Base-by-base conservation (phyloP, 2,113 vertebrate species). In the Entelurus aequoreus region DNA sequence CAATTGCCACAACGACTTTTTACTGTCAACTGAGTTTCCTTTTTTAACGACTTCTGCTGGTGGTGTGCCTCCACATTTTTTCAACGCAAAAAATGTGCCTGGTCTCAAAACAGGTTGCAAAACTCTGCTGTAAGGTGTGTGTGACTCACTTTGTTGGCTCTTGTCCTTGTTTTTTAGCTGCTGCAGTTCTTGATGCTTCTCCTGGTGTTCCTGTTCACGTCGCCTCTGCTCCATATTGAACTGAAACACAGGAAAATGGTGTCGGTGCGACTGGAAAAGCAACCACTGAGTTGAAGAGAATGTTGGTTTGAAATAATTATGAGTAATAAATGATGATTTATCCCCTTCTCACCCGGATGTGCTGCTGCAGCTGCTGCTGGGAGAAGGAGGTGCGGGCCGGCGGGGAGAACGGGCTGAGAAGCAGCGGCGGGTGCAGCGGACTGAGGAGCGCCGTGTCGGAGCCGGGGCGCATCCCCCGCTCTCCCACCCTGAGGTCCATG, bases 401-500 rank as follows among this genome's bases (percentile, higher is more conserved):
- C 6, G 84, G 42, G 83, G 83, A 77, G 78, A 87, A 92, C 0
- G 87, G 77, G 12, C 80, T 80, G 28, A 96, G 88, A 82, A 94
- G 92, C 62, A 98, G 81, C 63, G 92, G 92, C 16, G 90, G 93
- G 89, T 94, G 78, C 89, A 94, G 82, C 62, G 94, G 88, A 54
- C 93, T 92, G 86, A 97, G 91, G 78, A 98, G 84, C 0, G 93
- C 64, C 9, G 94, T 92, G 87, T 97, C 93, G 0, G 93, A 91
- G 78, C 52, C 88, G 51, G 81, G 89, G 72, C 88, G 91, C 83
- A 90, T 83, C 62, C 93, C 83, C 75, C 94, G 91, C 87, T 95
- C 94, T 75, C 94, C 94, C 79, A 97, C 90, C 50, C 94, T 89
- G 83, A 98, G 93, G 88, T 97, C 96, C 96, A 98, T 98, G 91